Conservation (phyloP, 2,113 vertebrate species). For the Myocastor coypus region DNA sequence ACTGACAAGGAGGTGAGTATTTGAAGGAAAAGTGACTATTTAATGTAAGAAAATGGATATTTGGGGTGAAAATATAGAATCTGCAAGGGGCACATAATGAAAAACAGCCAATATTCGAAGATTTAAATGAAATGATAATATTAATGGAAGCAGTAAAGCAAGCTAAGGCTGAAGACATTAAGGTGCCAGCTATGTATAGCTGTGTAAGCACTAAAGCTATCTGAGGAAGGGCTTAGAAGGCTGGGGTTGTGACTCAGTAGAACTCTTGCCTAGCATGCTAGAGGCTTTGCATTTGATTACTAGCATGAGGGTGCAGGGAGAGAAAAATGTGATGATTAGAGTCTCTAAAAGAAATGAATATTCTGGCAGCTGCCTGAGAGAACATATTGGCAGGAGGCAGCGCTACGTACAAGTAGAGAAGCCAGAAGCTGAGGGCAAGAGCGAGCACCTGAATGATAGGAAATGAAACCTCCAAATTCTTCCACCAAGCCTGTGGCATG, state of each 20-base stretch:
- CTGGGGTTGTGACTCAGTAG: neutral
- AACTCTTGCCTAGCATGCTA: neutral
- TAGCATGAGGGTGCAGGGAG: neutral
- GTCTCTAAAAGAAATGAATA: neutral
- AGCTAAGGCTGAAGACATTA: neutral
- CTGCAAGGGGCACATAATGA: neutral
- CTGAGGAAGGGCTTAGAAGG: neutral
- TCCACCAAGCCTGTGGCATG: neutral
- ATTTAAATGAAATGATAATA: neutral
- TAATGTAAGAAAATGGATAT: neutral
- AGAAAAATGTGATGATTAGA: neutral
- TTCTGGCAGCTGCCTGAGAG: neutral
- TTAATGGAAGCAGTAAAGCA: neutral
- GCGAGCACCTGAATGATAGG: neutral
- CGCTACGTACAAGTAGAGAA: too few species aligned
- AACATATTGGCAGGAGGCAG: neutral
- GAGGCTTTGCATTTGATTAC: neutral
- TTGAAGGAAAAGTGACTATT: neutral
- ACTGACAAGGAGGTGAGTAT: neutral
- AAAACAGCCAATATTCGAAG: neutral
- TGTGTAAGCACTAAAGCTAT: neutral
- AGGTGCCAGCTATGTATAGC: neutral
- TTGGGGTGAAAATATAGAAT: neutral
- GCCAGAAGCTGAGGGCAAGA: too few species aligned
- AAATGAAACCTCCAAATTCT: neutral